phyloP scores from a whole-genome alignment of 2,113 vertebrate genomes.

The Pteruthius melanotis region DNA sequence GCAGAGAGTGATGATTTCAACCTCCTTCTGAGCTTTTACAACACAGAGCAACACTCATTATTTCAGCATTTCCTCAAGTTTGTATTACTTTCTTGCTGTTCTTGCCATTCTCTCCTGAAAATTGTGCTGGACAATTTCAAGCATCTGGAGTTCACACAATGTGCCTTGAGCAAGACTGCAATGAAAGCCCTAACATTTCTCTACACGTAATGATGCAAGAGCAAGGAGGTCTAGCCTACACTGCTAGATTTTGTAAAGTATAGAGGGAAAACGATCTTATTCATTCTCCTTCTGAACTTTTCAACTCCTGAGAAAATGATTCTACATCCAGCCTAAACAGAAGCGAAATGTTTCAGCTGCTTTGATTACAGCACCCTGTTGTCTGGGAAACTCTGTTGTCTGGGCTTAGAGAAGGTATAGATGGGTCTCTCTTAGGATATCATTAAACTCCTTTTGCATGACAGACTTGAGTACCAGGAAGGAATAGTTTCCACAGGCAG shows the following conservation, averaged over 20 bases:
- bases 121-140: not conserved
- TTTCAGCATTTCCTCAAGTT: slow-evolving; percentile 5
- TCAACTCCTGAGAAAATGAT: not conserved
- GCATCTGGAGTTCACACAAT: not conserved
- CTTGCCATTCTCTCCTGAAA: slow-evolving; percentile 1
- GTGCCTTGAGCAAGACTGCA: not conserved
- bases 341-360: not conserved
- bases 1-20: not conserved
- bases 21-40: not conserved
- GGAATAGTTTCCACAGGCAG: not conserved
- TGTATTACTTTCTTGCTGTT: not conserved
- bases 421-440: not conserved
- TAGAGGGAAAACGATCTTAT: not conserved
- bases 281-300: slow-evolving; percentile 11
- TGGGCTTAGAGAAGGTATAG: not conserved
- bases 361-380: not conserved
- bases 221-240: not conserved
- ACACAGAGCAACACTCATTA: not conserved
- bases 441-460: not conserved
- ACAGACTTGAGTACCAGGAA: not conserved
- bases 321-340: not conserved
- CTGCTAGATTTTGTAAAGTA: not conserved
- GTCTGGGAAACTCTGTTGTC: not conserved
- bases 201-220: not conserved
- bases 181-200: not conserved